Percentiles rank a stretch among this genome's conserved stretches.
These are phyloP conservation scores for Hyposoter dolosus DNA, from an alignment of 2,888 invertebrate genomes.

Conservation along the genomic window DNA sequence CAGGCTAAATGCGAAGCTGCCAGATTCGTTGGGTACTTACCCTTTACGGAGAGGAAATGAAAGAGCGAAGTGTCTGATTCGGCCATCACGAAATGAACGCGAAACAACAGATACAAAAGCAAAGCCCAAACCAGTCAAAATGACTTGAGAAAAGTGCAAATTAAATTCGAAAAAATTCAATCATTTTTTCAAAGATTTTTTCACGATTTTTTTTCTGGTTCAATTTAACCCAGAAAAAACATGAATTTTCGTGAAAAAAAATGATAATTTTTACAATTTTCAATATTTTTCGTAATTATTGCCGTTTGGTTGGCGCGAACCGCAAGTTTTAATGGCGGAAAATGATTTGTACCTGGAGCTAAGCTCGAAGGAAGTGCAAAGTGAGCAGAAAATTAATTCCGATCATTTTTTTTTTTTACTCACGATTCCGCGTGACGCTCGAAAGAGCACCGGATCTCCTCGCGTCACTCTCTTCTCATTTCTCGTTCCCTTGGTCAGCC, in stretches of 20 bases:
- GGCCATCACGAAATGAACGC: conserved; percentile 5
- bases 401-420: conserved; percentile 74
- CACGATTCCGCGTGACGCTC: conserved; percentile 72
- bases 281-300: too few species aligned
- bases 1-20: conserved; percentile 36
- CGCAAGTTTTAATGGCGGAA: background rate
- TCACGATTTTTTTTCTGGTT: background rate
- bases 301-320: too few species aligned
- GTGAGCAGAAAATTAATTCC: conserved; percentile 81
- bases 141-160: background rate
- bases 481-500: conserved; percentile 4
- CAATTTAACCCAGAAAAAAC: background rate
- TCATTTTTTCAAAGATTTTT: too few species aligned
- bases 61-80: conserved; percentile 19
- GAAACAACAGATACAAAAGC: background rate
- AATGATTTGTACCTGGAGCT: conserved; percentile 30
- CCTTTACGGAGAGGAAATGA: conserved; percentile 23
- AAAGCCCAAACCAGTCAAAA: background rate
- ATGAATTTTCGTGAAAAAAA: too few species aligned
- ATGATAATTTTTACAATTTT: too few species aligned
- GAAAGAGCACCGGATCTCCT: conserved; percentile 74
- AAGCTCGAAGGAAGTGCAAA: conserved; percentile 69
- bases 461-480: conserved; percentile 22
- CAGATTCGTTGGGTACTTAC: conserved; percentile 48
- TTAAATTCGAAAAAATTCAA: background rate